Evolutionary conservation across 2,888 invertebrate genomes (phyloP), one percentile per base, ranked within the genome.

Genomic region (Hypolimnas misippus): DNA sequence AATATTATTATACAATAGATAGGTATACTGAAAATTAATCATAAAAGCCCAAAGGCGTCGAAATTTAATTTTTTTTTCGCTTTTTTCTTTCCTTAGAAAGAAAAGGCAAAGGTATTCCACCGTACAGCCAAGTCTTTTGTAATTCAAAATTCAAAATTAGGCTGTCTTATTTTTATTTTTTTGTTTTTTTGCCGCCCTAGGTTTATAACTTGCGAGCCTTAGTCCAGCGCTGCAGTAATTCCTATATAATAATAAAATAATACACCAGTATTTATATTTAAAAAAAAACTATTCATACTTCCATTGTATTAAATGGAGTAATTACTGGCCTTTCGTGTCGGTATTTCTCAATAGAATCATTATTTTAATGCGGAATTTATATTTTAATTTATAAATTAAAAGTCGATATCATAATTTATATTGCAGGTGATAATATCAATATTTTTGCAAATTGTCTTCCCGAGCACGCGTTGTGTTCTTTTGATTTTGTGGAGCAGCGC

Each of bases 401-500:
- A 21, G 44, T 58, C 42, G 44, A 33, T 29, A 33, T 25, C 53
- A 44, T 44, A 60, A 60, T 49, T 35, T 29, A 74, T 74, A 78
- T 77, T 79, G 80, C 80, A 81, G 78, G 76, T 80, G 78, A 75
- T 78, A 81, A 82, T 82, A 77, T 76, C 5, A 78, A 77, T 82
- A 83, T 82, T 84, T 49, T 82, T 76, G 81, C 78, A 76, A 85
- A 82, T 78, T 79, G 35, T 53, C 5, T 4, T 21, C 21, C 33
- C 33, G 29, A 6, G 40, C 58, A 33, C 78, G 79, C 79, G 82
- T 78, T 83, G 79, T 82, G 80, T 85, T 86, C 81, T 85, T 87
- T 84, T 87, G 88, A 87, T 89, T 89, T 89, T 78, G 79, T 77
- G 78, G 78, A 78, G 83, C 78, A 83, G 68, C 87, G 87, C 82